These are phyloP conservation scores for Terebella lapidaria DNA, from an alignment of 2,888 invertebrate genomes.

Conservation along the genomic window DNA sequence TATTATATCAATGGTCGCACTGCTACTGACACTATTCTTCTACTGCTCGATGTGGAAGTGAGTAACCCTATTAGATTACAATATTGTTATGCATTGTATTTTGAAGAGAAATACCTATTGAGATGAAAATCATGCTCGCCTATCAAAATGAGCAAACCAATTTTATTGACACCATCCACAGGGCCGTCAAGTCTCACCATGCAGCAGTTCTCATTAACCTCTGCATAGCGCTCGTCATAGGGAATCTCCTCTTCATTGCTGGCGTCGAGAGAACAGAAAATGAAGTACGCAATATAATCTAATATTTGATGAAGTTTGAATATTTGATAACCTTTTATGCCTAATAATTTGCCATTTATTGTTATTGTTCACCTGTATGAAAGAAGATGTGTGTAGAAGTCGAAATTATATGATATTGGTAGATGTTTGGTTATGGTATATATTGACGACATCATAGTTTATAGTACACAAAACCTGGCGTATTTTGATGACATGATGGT, in stretches of 20 bases:
- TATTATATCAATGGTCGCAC: constrained; percentile 25
- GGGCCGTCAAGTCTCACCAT: constrained; percentile 32
- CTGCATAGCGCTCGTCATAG: constrained; percentile 37
- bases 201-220: constrained; percentile 37
- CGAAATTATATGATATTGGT: no score
- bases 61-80: not conserved
- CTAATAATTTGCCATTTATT: no score
- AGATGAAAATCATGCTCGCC: no score
- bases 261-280: constrained; percentile 32
- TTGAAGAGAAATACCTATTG: no score
- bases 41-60: constrained; percentile 29
- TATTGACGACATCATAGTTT: no score
- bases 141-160: not conserved
- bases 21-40: constrained; percentile 23
- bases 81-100: no score
- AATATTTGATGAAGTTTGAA: not conserved
- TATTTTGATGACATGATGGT: not conserved
- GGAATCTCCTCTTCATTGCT: constrained; percentile 35
- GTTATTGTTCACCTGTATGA: no score
- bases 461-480: not conserved
- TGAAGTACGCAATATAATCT: constrained; percentile 4
- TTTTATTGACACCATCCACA: constrained; percentile 11
- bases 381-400: no score
- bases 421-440: no score
- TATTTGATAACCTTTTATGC: no score